Evolutionary conservation across 2,888 invertebrate species (phyloP).

Genomic region (Neoaliturus tenellus): DNA sequence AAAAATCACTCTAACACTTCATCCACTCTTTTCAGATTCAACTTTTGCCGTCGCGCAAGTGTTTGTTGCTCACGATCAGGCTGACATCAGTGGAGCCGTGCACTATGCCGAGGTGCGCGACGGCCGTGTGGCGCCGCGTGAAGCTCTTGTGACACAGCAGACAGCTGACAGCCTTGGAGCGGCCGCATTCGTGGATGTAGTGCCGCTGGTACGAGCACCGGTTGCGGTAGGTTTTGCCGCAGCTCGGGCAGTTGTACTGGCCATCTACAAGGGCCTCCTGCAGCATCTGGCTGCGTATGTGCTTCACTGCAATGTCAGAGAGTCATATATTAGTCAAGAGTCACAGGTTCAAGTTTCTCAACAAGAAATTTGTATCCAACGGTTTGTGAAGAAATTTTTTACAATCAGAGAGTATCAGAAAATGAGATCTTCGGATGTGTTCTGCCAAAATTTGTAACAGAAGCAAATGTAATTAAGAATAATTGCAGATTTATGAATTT

Average conservation of each 20-base stretch:
- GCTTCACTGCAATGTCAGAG: neutral
- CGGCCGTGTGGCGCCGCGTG: constrained; percentile 25
- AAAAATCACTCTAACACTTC: too few species aligned
- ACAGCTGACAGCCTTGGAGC: constrained; percentile 63
- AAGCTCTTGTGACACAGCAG: constrained; percentile 60
- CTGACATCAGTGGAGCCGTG: neutral
- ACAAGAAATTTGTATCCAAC: too few species aligned
- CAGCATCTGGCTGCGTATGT: neutral
- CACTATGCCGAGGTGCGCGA: neutral
- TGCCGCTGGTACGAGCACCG: constrained; percentile 59
- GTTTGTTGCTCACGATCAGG: constrained; percentile 43
- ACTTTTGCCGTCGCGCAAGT: neutral
- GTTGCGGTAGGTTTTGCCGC: constrained; percentile 40
- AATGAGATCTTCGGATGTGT: too few species aligned
- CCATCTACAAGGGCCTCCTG: neutral
- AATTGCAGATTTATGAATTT: too few species aligned
- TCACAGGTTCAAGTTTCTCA: too few species aligned
- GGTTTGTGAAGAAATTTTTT: too few species aligned
- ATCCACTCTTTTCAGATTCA: neutral
- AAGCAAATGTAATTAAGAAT: too few species aligned
- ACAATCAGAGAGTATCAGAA: too few species aligned
- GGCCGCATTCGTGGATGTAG: constrained; percentile 64
- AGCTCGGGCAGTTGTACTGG: constrained; percentile 49
- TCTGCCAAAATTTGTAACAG: too few species aligned
- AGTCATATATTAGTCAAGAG: too few species aligned